Base-by-base conservation (phyloP, 2,888 invertebrate genomes). In the Meteorus colon region DNA sequence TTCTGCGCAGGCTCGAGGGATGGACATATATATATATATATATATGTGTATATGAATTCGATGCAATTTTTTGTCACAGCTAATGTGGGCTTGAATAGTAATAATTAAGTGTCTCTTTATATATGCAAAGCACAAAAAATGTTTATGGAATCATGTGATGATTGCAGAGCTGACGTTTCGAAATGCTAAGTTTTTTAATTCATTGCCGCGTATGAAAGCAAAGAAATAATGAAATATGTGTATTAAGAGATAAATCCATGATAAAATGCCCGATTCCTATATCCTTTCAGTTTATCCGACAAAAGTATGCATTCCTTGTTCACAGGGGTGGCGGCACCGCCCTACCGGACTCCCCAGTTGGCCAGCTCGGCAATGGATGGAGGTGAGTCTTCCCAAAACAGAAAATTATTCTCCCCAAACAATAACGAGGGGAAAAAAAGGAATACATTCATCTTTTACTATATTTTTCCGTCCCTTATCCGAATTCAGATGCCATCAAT, bases 301-400 rank as follows among this genome's bases (percentile, higher is more conserved):
- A 86, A 83, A 41, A 74, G 82, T 81, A 79, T 82, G 78, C 80
- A 31, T 85, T 88, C 87, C 88, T 55, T 87, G 81, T 85, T 91
- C 91, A 77, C 90, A 92, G 92, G 89, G 90, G 90, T 84, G 90
- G 90, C 84, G 90, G 90, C 84, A 87, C 86, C 86, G 90, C 90
- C 86, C 90, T 91, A 88, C 90, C 90, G 82, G 91, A 91, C 82
- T 89, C 91, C 79, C 90, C 91, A 80, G 83, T 87, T 83, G 90
- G 90, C 87, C 91, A 90, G 86, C 89, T 91, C 85, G 90, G 90
- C 87, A 91, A 91, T 86, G 91, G 91, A 86, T 92, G 92, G 91
- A 91, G 91, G 92, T 92, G 89, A 92, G 92, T 91, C 19, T 74
- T 77, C 84, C 82, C 80, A 69, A 79, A 80, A 82, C 55, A 55